Base-by-base conservation (phyloP, 2,113 vertebrate genomes). In the Orthonyx spaldingii region DNA sequence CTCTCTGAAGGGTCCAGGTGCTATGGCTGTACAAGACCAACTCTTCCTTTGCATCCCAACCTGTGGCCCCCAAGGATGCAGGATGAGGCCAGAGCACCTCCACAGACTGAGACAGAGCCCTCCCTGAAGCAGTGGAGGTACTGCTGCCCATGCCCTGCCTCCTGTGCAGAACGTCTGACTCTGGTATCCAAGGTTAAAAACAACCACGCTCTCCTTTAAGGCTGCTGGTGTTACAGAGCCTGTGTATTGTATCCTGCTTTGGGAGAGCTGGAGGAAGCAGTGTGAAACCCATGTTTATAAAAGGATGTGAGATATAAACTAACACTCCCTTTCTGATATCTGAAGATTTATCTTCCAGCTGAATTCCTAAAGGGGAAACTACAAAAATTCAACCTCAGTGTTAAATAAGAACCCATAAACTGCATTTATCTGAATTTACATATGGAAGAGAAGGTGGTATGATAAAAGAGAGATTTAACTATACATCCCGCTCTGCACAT, bases 261-360 rank as follows among this genome's bases (percentile, higher is more conserved):
- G 57, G 69, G 52, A 90, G 72, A 77, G 74, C 7, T 91, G 70
- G 76, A 95, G 95, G 92, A 97, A 95, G 76, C 68, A 79, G 68
- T 28, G 49, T 77, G 90, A 91, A 92, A 50, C 22, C 49, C 2
- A 1, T 91, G 87, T 96, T 95, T 96, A 94, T 92, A 90, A 69
- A 96, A 93, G 71, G 85, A 95, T 94, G 66, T 88, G 66, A 83
- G 49, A 70, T 84, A 93, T 93, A 94, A 90, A 94, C 90, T 84
- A 96, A 85, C 76, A 64, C 35, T 90, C 71, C 69, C 59, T 77
- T 92, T 92, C 84, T 83, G 94, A 53, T 96, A 89, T 71, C 69
- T 91, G 77, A 72, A 92, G 63, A 87, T 95, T 87, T 92, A 64
- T 93, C 66, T 94, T 70, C 78, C 63, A 64, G 74, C 59, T 82